Conservation (phyloP, 2,797 vertebrate genomes). For the Streptopelia turtur region DNA sequence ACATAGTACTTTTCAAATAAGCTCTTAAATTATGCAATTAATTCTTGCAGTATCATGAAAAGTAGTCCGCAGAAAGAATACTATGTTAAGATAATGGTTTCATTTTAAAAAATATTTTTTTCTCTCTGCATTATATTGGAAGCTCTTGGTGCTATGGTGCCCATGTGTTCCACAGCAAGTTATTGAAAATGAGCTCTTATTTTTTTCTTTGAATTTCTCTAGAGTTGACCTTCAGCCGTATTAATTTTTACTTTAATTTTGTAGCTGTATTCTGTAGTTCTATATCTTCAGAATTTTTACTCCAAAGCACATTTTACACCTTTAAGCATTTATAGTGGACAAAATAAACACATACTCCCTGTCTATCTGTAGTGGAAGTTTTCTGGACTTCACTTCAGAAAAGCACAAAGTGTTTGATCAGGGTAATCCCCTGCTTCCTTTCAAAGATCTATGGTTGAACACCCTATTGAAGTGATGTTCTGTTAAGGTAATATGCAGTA, state of each 20-base stretch:
- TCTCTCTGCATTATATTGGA: neutral
- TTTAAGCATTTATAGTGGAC: neutral
- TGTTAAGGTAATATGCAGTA: neutral
- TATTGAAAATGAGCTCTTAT: neutral
- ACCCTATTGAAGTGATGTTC: neutral
- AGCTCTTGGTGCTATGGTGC: neutral
- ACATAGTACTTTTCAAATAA: neutral
- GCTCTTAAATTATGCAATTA: neutral
- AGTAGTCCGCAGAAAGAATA: neutral
- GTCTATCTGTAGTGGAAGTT: neutral
- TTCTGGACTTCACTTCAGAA: neutral
- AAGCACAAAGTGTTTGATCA: neutral
- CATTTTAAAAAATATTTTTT: neutral
- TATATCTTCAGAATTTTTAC: neutral
- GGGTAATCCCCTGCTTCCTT: neutral
- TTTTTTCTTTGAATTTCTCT: neutral
- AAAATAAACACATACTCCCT: neutral
- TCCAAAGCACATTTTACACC: neutral
- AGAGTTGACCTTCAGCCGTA: neutral
- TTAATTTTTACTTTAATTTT: neutral
- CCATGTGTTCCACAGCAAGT: neutral
- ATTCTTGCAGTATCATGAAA: neutral
- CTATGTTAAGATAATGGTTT: neutral
- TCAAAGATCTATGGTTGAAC: neutral
- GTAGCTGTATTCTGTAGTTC: neutral